Evolutionary conservation across 2,113 vertebrate species (phyloP).

Genomic region (Protobothrops mucrosquamatus): DNA sequence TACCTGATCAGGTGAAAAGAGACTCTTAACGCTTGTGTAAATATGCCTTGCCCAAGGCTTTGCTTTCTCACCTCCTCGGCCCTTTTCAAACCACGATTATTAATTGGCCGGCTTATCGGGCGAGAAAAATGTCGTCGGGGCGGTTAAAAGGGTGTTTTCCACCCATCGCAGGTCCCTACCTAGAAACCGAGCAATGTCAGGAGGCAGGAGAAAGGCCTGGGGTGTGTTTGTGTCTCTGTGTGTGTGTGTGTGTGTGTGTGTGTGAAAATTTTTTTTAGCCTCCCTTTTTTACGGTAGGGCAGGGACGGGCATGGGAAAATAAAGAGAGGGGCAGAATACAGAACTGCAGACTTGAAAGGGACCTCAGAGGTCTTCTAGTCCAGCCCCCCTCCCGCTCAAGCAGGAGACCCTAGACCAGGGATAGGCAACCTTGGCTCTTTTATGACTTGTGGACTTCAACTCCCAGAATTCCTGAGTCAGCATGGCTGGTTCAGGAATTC

Average conservation of each 20-base stretch:
- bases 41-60: constrained; percentile 65
- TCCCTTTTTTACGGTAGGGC: not conserved
- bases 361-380: too few relatives aligned
- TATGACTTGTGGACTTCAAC: too few relatives aligned
- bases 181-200: constrained; percentile 71
- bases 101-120: constrained; percentile 68
- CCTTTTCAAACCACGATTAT: constrained; percentile 65
- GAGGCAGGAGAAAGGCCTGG: constrained; percentile 60
- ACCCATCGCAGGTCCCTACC: constrained; percentile 64
- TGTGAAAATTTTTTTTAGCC: constrained; percentile 31
- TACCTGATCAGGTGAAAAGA: constrained; percentile 56
- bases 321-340: too few relatives aligned
- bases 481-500: too few relatives aligned
- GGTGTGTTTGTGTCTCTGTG: not conserved
- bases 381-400: too few relatives aligned
- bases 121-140: constrained; percentile 64
- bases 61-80: constrained; percentile 65
- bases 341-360: too few relatives aligned
- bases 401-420: too few relatives aligned
- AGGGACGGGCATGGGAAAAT: not conserved
- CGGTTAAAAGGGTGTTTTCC: constrained; percentile 70
- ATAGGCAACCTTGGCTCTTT: too few relatives aligned
- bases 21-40: constrained; percentile 65
- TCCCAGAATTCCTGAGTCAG: too few relatives aligned
- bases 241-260: not conserved